Evolutionary conservation across 64 coral and sea anemone species (phyloP).

Genomic region (Hydrozoanthus tunicans): DNA sequence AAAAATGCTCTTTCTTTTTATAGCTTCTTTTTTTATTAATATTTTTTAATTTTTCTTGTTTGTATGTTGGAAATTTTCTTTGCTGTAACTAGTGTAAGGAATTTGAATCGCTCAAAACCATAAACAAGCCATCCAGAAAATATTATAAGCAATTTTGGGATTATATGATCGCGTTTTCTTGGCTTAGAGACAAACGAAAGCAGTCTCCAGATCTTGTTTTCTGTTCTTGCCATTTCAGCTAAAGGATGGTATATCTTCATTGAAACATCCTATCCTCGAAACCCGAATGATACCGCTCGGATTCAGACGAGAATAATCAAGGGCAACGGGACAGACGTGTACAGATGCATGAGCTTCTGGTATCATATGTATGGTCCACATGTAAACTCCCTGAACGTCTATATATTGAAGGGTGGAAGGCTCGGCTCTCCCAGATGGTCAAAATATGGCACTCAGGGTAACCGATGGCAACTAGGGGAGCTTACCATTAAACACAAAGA

Average conservation of each 20-base stretch:
- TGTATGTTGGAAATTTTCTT: too few relatives aligned
- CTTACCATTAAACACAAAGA: conserved; percentile 72
- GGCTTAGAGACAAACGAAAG: not conserved
- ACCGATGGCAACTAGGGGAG: conserved; percentile 81
- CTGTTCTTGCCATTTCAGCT: conserved; percentile 21
- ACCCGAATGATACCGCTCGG: conserved; percentile 81
- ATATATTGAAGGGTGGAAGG: conserved; percentile 52
- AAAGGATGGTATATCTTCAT: conserved; percentile 91
- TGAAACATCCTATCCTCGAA: conserved; percentile 83
- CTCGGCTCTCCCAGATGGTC: conserved; percentile 76
- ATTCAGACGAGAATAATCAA: conserved; percentile 67
- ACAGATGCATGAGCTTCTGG: conserved; percentile 89
- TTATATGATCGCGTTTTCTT: not conserved
- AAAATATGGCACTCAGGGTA: conserved; percentile 82
- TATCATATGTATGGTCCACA: conserved; percentile 99
- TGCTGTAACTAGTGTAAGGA: too few relatives aligned
- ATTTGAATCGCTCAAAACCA: too few relatives aligned
- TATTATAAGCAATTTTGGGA: too few relatives aligned
- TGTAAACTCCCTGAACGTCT: conserved; percentile 80
- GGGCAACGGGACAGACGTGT: conserved; percentile 67
- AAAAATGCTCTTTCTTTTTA: too few relatives aligned
- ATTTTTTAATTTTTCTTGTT: too few relatives aligned
- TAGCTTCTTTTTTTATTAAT: too few relatives aligned
- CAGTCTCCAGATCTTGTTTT: not conserved
- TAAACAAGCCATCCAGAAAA: too few relatives aligned